Evolutionary conservation across 2,888 invertebrate species (phyloP).

Genomic region (Volucella inanis): DNA sequence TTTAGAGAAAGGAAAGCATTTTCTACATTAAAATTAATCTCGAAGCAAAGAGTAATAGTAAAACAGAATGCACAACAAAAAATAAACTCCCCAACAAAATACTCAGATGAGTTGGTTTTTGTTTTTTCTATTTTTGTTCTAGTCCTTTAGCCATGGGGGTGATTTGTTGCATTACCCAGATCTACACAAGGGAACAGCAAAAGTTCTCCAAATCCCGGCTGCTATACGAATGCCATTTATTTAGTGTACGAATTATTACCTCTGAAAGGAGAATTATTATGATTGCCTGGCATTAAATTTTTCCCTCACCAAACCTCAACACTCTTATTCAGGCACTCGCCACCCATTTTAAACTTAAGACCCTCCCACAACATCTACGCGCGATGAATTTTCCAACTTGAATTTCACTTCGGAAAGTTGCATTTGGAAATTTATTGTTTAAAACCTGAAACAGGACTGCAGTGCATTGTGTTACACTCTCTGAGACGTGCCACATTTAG

Average conservation of each 20-base stretch:
- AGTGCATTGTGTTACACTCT: neutral
- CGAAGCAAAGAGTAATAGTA: constrained; percentile 14
- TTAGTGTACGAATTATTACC: constrained; percentile 70
- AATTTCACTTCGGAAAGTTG: constrained; percentile 64
- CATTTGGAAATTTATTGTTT: constrained; percentile 67
- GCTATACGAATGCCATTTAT: constrained; percentile 69
- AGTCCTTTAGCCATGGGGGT: constrained; percentile 47
- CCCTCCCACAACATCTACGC: constrained; percentile 22
- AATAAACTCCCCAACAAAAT: constrained; percentile 36
- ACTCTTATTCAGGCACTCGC: neutral
- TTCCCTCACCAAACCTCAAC: neutral
- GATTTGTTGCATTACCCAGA: constrained; percentile 65
- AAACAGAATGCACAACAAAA: constrained; percentile 11
- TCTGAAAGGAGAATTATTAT: constrained; percentile 71
- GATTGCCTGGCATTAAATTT: constrained; percentile 72
- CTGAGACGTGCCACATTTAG: constrained; percentile 55
- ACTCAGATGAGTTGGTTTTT: constrained; percentile 15
- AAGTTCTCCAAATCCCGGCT: constrained; percentile 39
- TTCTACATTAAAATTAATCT: constrained; percentile 42
- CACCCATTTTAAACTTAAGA: constrained; percentile 18
- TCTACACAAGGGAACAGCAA: constrained; percentile 16
- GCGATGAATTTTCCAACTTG: constrained; percentile 49
- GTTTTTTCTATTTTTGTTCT: constrained; percentile 23
- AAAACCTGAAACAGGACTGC: constrained; percentile 23
- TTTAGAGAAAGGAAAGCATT: constrained; percentile 21